Base-by-base conservation (phyloP, 2,888 invertebrate genomes). In the Cephus nigrinus region DNA sequence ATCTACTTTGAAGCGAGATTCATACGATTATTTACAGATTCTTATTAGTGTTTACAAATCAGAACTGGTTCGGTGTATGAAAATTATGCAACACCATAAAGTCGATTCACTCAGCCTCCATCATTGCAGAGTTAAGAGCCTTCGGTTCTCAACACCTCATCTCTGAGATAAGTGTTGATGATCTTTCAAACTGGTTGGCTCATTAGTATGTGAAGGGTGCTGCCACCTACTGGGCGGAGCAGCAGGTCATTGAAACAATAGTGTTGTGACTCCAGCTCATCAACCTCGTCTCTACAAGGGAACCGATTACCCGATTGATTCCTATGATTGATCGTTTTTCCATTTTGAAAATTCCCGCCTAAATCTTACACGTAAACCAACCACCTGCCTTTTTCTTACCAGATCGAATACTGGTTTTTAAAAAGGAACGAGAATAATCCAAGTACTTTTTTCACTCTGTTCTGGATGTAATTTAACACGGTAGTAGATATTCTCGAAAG, bases 231-330 rank as follows among this genome's bases (percentile, higher is more conserved):
- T 83, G 86, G 86, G 86, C 86, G 77, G 75, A 77, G 75, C 77
- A n/a, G 77, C 82, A 83, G 87, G 86, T 87, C 86, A 87, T 85
- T 87, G 86, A 87, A 88, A 88, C 87, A 88, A 87, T 86, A 83
- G 82, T 88, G 86, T 87, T 86, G 81, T 85, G 85, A 86, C 86
- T 87, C 80, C 81, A 82, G 84, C 87, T 88, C 88, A 86, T 88
- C 86, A 83, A 83, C 80, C 84, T 81, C 76, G 73, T 83, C 80
- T 79, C 82, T 75, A 31, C 30, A 23, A 76, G 32, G 69, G 30
- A 36, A 55, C 72, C 35, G 73, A n/a, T 35, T 5, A 33, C 32
- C 74, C 74, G 68, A 78, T 78, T 78, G 78, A 78, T 78, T 78
- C 73, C 69, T 74, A 33, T 78, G 78, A 78, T 78, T 76, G 78